Percentiles rank a stretch among this genome's conserved stretches.
Conservation (phyloP, 2,888 invertebrate genomes). For the Leptodirus hochenwartii region DNA sequence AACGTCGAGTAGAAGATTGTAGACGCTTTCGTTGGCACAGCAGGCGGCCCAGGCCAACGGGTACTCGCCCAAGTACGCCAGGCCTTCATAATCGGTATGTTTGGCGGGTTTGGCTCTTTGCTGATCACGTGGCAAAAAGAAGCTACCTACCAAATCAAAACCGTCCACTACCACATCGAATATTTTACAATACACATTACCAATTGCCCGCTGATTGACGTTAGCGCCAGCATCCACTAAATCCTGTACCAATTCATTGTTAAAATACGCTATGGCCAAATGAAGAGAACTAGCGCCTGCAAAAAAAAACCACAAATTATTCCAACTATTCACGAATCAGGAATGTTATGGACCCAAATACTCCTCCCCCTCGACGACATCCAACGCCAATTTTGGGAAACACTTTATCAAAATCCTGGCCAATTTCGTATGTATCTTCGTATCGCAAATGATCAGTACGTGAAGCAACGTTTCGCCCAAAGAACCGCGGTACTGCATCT, state of each 20-base stretch:
- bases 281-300: constrained; percentile 88
- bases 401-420: constrained; percentile 80
- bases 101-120: constrained; percentile 60
- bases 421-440: constrained; percentile 58
- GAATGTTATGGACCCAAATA: constrained; percentile 61
- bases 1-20: constrained; percentile 80
- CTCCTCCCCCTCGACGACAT: constrained; percentile 95
- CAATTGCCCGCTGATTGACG: constrained; percentile 83
- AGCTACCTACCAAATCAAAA: constrained; percentile 42
- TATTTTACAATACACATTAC: constrained; percentile 31
- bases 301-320: too few relatives aligned
- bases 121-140: constrained; percentile 91
- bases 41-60: constrained; percentile 96
- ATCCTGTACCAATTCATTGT: constrained; percentile 86
- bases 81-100: constrained; percentile 85
- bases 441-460: constrained; percentile 87
- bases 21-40: constrained; percentile 91
- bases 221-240: constrained; percentile 84
- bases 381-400: constrained; percentile 78
- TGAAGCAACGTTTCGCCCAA: constrained; percentile 90
- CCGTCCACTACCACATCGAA: constrained; percentile 1
- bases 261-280: constrained; percentile 89
- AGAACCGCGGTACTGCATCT: constrained; percentile 88
- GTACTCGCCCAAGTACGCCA: constrained; percentile 94
- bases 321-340: too few relatives aligned